phyloP scores from a whole-genome alignment of 2,888 invertebrate species.

The Lepetodrilus schrolli region DNA sequence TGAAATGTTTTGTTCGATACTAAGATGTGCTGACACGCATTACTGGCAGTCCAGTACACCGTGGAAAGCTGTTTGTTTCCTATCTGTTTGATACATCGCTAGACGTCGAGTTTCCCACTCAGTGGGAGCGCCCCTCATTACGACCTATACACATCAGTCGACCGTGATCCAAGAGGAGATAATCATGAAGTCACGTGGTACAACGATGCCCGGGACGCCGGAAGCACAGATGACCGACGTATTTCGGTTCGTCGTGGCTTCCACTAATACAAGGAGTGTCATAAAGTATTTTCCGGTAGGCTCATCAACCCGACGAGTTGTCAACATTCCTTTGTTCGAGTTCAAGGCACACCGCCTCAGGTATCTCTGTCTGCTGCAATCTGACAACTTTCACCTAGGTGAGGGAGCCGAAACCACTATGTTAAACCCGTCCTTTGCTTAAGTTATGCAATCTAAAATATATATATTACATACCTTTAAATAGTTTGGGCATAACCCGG shows the following conservation, averaged over 20 bases:
- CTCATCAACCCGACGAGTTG: no score
- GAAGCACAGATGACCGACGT: background rate
- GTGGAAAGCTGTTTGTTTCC: no score
- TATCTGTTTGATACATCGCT: no score
- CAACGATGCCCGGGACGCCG: background rate
- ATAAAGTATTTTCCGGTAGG: background rate
- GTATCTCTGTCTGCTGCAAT: no score
- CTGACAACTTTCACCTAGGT: no score
- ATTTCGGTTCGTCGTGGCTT: background rate
- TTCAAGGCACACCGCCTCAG: no score
- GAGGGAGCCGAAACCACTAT: no score
- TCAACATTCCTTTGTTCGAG: no score
- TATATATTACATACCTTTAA: no score
- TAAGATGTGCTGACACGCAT: background rate
- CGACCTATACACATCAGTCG: background rate
- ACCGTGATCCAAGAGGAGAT: background rate
- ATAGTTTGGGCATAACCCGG: no score
- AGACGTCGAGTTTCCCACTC: slow-evolving; percentile 8
- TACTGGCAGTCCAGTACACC: background rate
- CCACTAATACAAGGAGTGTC: background rate
- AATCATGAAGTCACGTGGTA: background rate
- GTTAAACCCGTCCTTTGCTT: no score
- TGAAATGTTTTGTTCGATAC: background rate
- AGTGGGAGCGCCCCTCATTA: background rate
- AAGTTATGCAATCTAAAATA: no score